Evolutionary conservation across 2,113 vertebrate genomes (phyloP).

Genomic region (Chaenogobius annularis): DNA sequence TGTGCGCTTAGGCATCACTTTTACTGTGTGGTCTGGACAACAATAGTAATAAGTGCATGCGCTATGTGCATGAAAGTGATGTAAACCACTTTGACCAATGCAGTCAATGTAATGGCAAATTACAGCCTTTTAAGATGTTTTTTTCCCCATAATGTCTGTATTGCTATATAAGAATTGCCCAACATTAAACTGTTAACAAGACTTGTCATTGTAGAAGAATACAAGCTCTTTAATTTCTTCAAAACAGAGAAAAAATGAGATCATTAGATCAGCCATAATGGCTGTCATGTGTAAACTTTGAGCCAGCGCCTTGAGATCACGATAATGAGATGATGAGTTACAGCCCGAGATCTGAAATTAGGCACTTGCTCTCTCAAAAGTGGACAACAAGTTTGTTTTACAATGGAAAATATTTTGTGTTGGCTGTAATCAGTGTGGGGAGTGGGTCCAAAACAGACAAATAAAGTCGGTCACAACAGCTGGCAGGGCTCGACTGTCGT

Average conservation of each 20-base stretch:
- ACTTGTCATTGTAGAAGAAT: background rate
- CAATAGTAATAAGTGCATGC: background rate
- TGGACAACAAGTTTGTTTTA: background rate
- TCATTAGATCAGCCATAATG: slow-evolving; percentile 27
- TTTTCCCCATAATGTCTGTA: background rate
- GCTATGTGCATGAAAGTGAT: background rate
- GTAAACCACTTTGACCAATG: background rate
- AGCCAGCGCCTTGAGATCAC: slow-evolving; percentile 27
- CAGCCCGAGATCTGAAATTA: slow-evolving; percentile 12
- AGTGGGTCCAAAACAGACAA: slow-evolving; percentile 45
- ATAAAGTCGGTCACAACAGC: slow-evolving; percentile 61
- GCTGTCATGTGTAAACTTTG: slow-evolving; percentile 36
- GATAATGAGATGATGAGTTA: slow-evolving; percentile 15
- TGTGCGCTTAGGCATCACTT: background rate
- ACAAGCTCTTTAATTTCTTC: background rate
- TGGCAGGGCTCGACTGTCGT: slow-evolving; percentile 49
- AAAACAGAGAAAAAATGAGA: slow-evolving; percentile 1
- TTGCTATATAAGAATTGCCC: background rate
- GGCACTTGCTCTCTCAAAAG: background rate
- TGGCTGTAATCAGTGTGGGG: slow-evolving; percentile 21
- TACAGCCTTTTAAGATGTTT: background rate
- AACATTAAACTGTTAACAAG: background rate
- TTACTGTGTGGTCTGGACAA: background rate
- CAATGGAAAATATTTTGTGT: slow-evolving; percentile 23
- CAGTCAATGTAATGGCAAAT: background rate